Evolutionary conservation across 2,888 invertebrate genomes (phyloP).

Genomic region (Dryocosmus kuriphilus): DNA sequence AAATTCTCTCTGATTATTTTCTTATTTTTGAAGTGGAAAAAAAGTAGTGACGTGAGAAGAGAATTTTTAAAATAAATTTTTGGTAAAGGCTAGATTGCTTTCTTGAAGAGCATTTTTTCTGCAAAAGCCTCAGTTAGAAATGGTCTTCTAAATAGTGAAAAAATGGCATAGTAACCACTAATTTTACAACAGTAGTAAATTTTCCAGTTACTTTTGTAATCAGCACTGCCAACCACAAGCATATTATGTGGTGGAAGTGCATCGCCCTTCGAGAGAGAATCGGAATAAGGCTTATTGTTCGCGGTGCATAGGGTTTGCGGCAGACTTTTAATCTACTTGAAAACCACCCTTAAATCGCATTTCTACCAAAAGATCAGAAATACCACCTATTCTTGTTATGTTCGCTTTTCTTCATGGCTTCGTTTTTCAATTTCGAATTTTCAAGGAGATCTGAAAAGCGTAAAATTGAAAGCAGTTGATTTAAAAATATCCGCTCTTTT

Average conservation of each 20-base stretch:
- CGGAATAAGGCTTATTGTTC: not conserved
- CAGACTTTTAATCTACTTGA: not conserved
- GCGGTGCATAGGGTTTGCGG: conserved; percentile 45
- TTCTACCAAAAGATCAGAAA: conserved; percentile 4
- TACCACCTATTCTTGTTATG: not conserved
- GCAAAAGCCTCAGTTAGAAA: too few species aligned
- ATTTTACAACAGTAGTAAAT: too few species aligned
- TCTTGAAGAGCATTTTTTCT: too few species aligned
- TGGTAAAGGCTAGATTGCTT: too few species aligned
- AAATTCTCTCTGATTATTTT: too few species aligned
- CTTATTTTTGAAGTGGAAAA: too few species aligned
- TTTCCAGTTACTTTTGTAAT: not conserved
- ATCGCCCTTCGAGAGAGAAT: not conserved
- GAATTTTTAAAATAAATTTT: too few species aligned
- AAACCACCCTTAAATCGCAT: conserved; percentile 5
- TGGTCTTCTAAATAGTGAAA: too few species aligned
- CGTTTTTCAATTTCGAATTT: not conserved
- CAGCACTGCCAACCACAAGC: not conserved
- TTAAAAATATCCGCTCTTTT: not conserved
- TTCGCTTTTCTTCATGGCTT: not conserved
- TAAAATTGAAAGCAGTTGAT: conserved; percentile 1
- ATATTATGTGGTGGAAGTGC: not conserved
- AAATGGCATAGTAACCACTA: too few species aligned
- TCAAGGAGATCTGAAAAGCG: not conserved
- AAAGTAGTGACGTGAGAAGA: too few species aligned